phyloP scores from a whole-genome alignment of 1,140 invertebrate genomes.

The Diabrotica undecimpunctata region DNA sequence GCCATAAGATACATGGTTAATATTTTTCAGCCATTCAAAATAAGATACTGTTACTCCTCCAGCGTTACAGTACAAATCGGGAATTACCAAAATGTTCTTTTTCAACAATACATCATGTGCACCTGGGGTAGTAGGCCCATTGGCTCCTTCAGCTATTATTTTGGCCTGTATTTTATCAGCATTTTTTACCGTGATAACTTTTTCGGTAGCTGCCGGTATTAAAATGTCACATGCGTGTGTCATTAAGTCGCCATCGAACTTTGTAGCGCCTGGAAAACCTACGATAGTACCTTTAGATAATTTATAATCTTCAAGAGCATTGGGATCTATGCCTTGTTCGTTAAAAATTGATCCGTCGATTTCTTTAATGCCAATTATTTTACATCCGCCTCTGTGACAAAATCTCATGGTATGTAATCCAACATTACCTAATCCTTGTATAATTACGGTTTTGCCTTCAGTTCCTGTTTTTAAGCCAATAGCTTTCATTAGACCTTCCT shows the following conservation, averaged over 20 bases:
- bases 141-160: slow-evolving; percentile 97
- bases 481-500: slow-evolving; percentile 95
- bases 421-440: slow-evolving; percentile 99
- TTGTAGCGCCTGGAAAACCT: slow-evolving; percentile 87
- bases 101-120: slow-evolving; percentile 94
- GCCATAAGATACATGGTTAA: slow-evolving; percentile 99
- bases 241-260: slow-evolving; percentile 83
- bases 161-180: slow-evolving; percentile 89
- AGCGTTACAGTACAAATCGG: slow-evolving; percentile 95
- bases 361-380: slow-evolving; percentile 92
- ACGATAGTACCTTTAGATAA: slow-evolving; percentile 88
- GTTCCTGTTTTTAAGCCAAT: slow-evolving; percentile 94
- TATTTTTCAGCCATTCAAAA: slow-evolving; percentile 99
- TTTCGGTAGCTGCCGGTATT: slow-evolving; percentile 94
- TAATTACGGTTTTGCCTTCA: slow-evolving; percentile 95
- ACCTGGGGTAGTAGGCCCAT: slow-evolving; percentile 96
- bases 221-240: slow-evolving; percentile 97
- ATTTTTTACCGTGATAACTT: slow-evolving; percentile 93
- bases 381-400: slow-evolving; percentile 89
- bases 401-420: slow-evolving; percentile 97
- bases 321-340: slow-evolving; percentile 94
- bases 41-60: slow-evolving; percentile 99
- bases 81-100: slow-evolving; percentile 94
- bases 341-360: slow-evolving; percentile 91
- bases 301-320: slow-evolving; percentile 80